Conservation (phyloP, 2,113 vertebrate genomes). For the Scomber colias region DNA sequence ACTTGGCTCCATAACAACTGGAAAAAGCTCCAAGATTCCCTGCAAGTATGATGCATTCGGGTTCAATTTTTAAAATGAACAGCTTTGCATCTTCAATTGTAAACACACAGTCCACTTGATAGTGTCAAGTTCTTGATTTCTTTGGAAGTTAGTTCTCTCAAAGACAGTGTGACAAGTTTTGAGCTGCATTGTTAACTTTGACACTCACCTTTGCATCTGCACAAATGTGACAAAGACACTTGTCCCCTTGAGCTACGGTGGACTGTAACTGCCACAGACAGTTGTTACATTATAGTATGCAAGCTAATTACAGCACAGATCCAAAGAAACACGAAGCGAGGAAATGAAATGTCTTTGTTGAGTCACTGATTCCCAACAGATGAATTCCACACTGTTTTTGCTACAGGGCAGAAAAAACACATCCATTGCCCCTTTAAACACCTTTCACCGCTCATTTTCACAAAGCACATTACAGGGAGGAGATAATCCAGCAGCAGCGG, state of each 20-base stretch:
- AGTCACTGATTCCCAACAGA: slow-evolving; percentile 33
- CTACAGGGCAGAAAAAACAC: slow-evolving; percentile 35
- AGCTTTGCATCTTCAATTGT: too few relatives aligned
- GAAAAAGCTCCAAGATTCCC: background rate
- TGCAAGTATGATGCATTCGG: background rate
- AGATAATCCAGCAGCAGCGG: slow-evolving; percentile 45
- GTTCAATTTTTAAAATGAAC: too few relatives aligned
- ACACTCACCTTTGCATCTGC: slow-evolving; percentile 31
- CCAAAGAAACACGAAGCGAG: slow-evolving; percentile 9
- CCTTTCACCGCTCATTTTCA: slow-evolving; percentile 34
- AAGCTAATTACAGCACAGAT: slow-evolving; percentile 43
- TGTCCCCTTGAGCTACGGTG: slow-evolving; percentile 22
- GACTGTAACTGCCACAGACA: slow-evolving; percentile 44
- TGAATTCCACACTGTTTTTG: slow-evolving; percentile 21
- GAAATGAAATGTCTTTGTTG: slow-evolving; percentile 20
- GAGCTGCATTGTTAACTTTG: slow-evolving; percentile 1
- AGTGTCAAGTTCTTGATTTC: background rate
- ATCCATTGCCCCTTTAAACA: slow-evolving; percentile 32
- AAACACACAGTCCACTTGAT: background rate
- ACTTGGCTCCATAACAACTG: background rate
- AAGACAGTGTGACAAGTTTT: background rate
- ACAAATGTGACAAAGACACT: slow-evolving; percentile 7
- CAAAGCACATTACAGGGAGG: slow-evolving; percentile 22
- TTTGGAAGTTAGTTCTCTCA: background rate
- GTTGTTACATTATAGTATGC: slow-evolving; percentile 1